These are phyloP conservation scores for Vanessa atalanta DNA, from an alignment of 1,140 invertebrate genomes.

Conservation along the genomic window DNA sequence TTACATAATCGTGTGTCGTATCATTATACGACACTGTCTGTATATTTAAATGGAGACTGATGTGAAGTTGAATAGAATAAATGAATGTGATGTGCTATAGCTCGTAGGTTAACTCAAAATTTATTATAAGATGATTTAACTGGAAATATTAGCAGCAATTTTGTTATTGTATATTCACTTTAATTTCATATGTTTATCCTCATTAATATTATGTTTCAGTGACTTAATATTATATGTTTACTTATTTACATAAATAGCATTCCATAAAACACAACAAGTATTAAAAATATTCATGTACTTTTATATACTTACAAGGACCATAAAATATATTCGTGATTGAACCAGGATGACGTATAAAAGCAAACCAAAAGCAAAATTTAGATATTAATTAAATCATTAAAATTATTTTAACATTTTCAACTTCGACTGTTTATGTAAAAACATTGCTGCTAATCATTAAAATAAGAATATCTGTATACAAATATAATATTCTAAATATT, in stretches of 20 bases:
- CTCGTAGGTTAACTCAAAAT: neutral
- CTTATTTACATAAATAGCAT: no score
- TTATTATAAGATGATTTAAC: neutral
- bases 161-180: neutral
- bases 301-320: no score
- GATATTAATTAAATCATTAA: no score
- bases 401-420: no score
- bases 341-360: no score
- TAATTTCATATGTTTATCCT: neutral
- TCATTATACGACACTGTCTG: neutral
- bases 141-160: neutral
- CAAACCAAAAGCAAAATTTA: no score
- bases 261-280: no score
- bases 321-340: no score
- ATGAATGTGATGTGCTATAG: slow-evolving; percentile 8
- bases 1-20: neutral
- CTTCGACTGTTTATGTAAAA: neutral
- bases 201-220: no score
- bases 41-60: slow-evolving; percentile 18
- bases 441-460: slow-evolving; percentile 5
- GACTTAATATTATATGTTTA: no score
- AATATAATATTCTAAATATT: neutral
- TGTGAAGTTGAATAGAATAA: neutral
- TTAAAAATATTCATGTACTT: no score
- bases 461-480: neutral